Evolutionary conservation across 2,797 vertebrate genomes (phyloP).

Genomic region (Botia kubotai): DNA sequence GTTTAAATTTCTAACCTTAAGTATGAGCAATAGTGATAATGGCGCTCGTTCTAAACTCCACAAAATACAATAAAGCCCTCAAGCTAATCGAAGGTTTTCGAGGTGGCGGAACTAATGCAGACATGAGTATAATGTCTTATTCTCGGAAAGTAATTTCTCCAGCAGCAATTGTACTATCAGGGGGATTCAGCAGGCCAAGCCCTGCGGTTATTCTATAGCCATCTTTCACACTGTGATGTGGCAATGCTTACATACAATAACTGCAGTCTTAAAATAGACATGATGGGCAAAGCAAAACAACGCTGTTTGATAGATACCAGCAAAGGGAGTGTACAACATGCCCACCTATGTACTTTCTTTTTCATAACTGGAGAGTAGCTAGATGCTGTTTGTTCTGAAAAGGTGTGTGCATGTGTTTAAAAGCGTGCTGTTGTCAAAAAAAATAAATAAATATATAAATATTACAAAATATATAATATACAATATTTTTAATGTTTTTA

Average conservation of each 20-base stretch:
- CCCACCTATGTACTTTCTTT: slow-evolving; percentile 62
- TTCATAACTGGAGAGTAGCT: slow-evolving; percentile 42
- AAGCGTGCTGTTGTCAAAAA: too few species aligned
- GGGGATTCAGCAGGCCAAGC: slow-evolving; percentile 26
- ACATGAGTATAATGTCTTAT: slow-evolving; percentile 30
- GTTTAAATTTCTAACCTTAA: background rate
- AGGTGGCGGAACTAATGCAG: background rate
- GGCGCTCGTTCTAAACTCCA: background rate
- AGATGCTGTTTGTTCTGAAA: background rate
- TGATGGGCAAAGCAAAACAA: slow-evolving; percentile 59
- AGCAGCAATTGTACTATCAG: slow-evolving; percentile 39
- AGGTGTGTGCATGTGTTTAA: background rate
- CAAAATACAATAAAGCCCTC: background rate
- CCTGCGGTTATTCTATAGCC: slow-evolving; percentile 41
- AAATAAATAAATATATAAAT: too few species aligned
- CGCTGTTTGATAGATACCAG: slow-evolving; percentile 54
- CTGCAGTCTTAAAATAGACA: slow-evolving; percentile 70
- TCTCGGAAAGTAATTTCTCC: slow-evolving; percentile 19
- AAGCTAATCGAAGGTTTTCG: background rate
- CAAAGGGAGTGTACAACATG: slow-evolving; percentile 53
- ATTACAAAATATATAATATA: too few species aligned
- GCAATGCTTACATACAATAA: slow-evolving; percentile 57
- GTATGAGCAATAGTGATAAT: background rate
- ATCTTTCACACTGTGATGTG: slow-evolving; percentile 54
- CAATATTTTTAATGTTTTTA: too few species aligned